Base-by-base conservation (phyloP, 2,797 vertebrate species). In the Spinibarbus caldwelli region DNA sequence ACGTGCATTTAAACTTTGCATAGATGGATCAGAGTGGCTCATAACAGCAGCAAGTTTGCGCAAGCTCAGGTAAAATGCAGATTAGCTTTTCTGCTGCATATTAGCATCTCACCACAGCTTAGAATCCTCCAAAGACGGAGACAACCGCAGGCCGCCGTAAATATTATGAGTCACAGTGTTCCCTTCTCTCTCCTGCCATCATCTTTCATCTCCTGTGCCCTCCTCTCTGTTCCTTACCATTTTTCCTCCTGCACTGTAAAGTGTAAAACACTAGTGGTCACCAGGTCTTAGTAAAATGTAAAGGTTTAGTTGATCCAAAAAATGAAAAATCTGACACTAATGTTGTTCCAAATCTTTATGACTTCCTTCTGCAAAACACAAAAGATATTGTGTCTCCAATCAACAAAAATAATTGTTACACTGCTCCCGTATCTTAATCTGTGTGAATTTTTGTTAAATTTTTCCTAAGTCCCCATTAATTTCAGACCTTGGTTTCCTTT, bases 101-200 rank as follows among this genome's bases (percentile, higher is more conserved):
- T 78, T 68, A 77, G 68, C 47, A 67, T 78, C 77, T 26, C 68
- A 83, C 78, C 19, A 19, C 57, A 64, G 67, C 59, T 79, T 64
- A 86, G 62, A 77, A 80, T 84, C 86, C 77, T 64, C 84, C 62
- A 66, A 67, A 86, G 54, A 80, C 59, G 14, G n/a, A 34, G 29
- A 49, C 66, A 79, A 64, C 38, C 36, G 34, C 62, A 68, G 67
- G 17, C 79, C 64, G 11, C 64, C 17, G n/a, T 77, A 54, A 82
- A 83, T 72, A 8, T 85, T 79, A 82, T 89, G 88, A 90, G 85
- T 90, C 89, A 89, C 57, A n/a, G 71, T 36, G 75, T 31, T 86
- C 29, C 76, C 77, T 68, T 77, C 29, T 36, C 19, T n/a, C 12
- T 78, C 49, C 68, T 64, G 71, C 29, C 36, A 26, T 66, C 26